A percentile compares a stretch with the other conserved stretches of the same genome.
Conservation (phyloP, 2,797 vertebrate species). For the Chelmon rostratus region DNA sequence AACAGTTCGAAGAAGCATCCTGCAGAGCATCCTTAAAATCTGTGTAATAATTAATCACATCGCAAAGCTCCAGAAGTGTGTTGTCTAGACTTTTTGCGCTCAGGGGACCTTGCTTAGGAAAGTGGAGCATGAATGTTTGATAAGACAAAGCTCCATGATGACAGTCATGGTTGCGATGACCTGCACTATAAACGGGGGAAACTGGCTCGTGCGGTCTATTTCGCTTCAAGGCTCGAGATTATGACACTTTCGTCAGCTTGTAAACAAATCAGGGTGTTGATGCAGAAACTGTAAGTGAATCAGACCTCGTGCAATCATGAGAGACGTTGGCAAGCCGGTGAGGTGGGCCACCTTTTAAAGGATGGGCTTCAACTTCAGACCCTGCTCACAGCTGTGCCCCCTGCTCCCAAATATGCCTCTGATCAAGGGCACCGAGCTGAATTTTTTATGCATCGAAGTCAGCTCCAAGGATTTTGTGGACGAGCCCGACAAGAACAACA, state of each 20-base stretch:
- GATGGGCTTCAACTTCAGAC: slow-evolving; percentile 8
- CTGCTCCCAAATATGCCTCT: neutral
- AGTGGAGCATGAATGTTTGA: slow-evolving; percentile 71
- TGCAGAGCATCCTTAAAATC: slow-evolving; percentile 22
- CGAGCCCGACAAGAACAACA: slow-evolving; percentile 25
- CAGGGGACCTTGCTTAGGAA: slow-evolving; percentile 42
- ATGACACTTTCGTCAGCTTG: neutral
- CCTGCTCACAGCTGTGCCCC: neutral
- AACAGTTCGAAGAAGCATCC: neutral
- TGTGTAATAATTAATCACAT: slow-evolving; percentile 50
- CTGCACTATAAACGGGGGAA: slow-evolving; percentile 25
- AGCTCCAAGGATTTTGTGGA: slow-evolving; percentile 17
- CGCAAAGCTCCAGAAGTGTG: slow-evolving; percentile 32
- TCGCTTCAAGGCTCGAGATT: neutral
- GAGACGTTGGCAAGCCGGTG: neutral
- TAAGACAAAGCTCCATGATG: slow-evolving; percentile 46
- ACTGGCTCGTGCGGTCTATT: slow-evolving; percentile 22
- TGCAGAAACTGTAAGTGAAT: neutral
- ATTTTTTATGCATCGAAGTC: slow-evolving; percentile 1
- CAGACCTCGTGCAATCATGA: neutral
- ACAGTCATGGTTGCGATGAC: slow-evolving; percentile 14
- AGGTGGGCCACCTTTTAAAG: neutral
- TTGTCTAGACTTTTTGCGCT: slow-evolving; percentile 55
- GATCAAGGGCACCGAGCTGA: slow-evolving; percentile 14
- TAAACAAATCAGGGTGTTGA: slow-evolving; percentile 5